Percentiles rank a stretch among this genome's conserved stretches.
phyloP scores from a whole-genome alignment of 37 sponge, comb jelly and placozoan genomes.

The Bolinopsis microptera region DNA sequence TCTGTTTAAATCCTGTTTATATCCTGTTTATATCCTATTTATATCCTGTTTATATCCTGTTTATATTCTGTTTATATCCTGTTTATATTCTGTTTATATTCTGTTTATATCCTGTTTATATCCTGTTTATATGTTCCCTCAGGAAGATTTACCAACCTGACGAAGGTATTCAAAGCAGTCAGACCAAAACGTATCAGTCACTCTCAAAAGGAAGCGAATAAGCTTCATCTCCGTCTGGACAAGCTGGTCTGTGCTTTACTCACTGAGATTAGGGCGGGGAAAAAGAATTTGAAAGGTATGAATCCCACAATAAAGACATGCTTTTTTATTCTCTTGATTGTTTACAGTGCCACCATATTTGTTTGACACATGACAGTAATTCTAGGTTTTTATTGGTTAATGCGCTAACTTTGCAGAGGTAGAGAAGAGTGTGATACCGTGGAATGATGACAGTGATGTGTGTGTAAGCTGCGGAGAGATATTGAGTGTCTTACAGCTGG shows the following conservation, averaged over 20 bases:
- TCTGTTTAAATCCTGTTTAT: no score
- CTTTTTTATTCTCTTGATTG: no score
- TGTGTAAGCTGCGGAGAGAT: constrained; percentile 11
- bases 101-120: no score
- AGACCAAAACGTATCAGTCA: constrained; percentile 56
- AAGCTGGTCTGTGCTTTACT: constrained; percentile 44
- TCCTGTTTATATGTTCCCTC: no score
- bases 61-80: no score
- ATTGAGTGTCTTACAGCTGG: background rate
- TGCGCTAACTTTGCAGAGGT: constrained; percentile 39
- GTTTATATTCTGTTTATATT: no score
- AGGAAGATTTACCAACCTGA: constrained; percentile 9
- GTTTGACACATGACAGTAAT: no score
- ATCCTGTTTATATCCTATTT: no score
- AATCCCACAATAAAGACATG: no score
- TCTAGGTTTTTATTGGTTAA: no score
- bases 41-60: no score
- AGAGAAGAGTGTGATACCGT: constrained; percentile 48
- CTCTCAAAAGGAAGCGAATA: constrained; percentile 62
- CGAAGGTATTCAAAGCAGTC: constrained; percentile 54
- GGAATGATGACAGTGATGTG: constrained; percentile 7
- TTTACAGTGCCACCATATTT: no score
- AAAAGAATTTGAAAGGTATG: constrained; percentile 43
- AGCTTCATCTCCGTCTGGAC: constrained; percentile 56
- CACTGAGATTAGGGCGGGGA: constrained; percentile 27